Base-by-base conservation (phyloP, 2,113 vertebrate genomes). In the Callocephalon fimbriatum region DNA sequence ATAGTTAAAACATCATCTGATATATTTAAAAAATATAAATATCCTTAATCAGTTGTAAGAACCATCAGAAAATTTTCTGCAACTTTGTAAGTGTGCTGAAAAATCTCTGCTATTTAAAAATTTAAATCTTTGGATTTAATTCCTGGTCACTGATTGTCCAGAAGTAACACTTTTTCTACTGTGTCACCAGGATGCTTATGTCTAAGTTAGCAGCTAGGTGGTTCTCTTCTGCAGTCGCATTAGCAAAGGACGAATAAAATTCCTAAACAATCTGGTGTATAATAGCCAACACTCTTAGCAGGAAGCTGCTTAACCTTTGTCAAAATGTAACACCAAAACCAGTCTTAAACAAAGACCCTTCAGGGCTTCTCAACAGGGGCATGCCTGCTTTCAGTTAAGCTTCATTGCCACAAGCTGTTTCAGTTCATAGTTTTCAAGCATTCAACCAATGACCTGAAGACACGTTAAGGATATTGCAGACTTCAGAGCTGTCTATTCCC, bases 251-350 rank as follows among this genome's bases (percentile, higher is more conserved):
- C 80, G 51, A 94, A 74, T n/a, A 77, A 86, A 88, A 83, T 51
- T 68, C 62, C 48, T 65, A 45, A 86, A 32, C 32, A 31, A 37
- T 20, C 25, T 12, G 78, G 22, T 66, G 45, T 81, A 18, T 35
- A 84, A 77, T 3, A 89, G 83, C 15, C 54, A 95, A 71, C 20
- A 32, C 54, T 65, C 66, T 47, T 40, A 59, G 83, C 76, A 77
- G 94, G 91, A 42, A 93, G 76, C 91, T 87, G 73, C 54, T 95
- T 91, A 92, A 92, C 79, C 54, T 94, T 81, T 96, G 79, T 77
- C 80, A 81, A 89, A 91, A 67, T 47, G 9, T 38, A 93, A 92
- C 76, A 67, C 59, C 75, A 86, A 84, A 86, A 51, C 0, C 15
- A 54, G 6, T 13, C 68, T 91, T 88, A 86, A 95, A 86, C 54